Evolutionary conservation across 2,113 vertebrate species (phyloP).

Genomic region (Chiloscyllium plagiosum): DNA sequence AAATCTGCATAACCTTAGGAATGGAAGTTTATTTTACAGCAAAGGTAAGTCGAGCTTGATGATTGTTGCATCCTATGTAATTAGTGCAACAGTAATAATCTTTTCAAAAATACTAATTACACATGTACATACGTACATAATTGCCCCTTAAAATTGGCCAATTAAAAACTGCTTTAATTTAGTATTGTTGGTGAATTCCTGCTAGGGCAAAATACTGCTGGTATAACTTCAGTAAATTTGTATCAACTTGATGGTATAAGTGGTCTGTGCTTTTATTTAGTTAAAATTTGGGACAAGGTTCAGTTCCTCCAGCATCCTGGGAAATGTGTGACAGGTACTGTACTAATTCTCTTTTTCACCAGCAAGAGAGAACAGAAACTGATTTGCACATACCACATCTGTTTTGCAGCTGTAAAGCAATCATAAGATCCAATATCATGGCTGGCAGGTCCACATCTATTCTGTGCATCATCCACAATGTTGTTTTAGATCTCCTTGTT

Average conservation of each 20-base stretch:
- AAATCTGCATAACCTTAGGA: neutral
- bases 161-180: neutral
- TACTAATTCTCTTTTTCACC: neutral
- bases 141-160: neutral
- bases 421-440: neutral
- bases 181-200: neutral
- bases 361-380: neutral
- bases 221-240: neutral
- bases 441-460: neutral
- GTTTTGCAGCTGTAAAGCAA: neutral
- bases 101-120: neutral
- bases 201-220: neutral
- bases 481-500: neutral
- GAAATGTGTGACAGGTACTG: neutral
- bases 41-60: neutral
- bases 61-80: neutral
- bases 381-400: neutral
- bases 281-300: neutral
- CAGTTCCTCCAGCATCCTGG: neutral
- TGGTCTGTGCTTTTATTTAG: neutral
- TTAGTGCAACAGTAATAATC: neutral
- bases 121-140: neutral
- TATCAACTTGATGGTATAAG: neutral
- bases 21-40: neutral
- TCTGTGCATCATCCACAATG: neutral